phyloP scores from a whole-genome alignment of 2,113 vertebrate genomes.

The Apeltes quadracus region DNA sequence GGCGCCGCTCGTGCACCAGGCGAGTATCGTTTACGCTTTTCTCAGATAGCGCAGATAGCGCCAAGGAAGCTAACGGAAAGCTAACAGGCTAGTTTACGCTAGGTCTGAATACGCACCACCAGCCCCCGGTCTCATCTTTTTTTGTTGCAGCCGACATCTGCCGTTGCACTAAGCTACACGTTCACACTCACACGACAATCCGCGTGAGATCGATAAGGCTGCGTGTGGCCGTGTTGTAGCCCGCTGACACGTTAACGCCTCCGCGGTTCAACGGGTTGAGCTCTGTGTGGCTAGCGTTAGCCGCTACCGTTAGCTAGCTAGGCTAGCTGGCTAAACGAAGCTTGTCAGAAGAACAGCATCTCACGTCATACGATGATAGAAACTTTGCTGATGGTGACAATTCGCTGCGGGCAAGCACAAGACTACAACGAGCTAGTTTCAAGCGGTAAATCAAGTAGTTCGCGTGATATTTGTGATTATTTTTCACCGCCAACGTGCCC shows the following conservation, averaged over 20 bases:
- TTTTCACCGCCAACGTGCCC: not conserved
- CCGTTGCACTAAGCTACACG: accelerated
- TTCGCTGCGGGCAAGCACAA: not conserved
- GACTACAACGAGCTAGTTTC: too few species aligned
- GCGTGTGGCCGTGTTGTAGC: conserved; percentile 33
- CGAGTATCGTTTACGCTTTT: conserved; percentile 39
- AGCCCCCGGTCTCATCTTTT: not conserved
- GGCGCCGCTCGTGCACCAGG: not conserved
- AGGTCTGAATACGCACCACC: not conserved
- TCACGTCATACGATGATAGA: too few species aligned
- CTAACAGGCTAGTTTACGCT: conserved; percentile 41
- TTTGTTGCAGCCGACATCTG: not conserved
- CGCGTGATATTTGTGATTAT: not conserved
- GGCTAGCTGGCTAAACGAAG: conserved; percentile 13
- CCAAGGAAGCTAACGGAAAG: conserved; percentile 42
- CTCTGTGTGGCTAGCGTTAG: conserved; percentile 27
- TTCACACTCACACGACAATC: too few species aligned
- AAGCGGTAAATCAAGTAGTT: not conserved
- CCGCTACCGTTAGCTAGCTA: conserved; percentile 19
- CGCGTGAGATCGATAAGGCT: not conserved
- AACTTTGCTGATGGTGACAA: not conserved
- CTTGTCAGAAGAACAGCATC: too few species aligned
- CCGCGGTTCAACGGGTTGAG: not conserved
- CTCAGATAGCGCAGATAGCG: not conserved
- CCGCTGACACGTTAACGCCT: conserved; percentile 7